phyloP scores from a whole-genome alignment of 2,888 invertebrate genomes.

The Elysia crispata region DNA sequence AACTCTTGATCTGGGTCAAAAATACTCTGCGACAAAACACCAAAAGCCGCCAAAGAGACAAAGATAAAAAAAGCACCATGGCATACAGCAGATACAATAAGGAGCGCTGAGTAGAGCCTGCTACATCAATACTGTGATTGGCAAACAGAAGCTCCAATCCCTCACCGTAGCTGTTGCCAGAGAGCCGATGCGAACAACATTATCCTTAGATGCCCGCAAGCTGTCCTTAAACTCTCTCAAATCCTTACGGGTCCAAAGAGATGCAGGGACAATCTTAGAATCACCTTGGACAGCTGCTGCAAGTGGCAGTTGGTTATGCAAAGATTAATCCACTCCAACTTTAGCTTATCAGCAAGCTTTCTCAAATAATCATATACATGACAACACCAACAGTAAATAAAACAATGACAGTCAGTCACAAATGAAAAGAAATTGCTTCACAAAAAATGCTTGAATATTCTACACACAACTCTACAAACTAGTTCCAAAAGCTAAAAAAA shows the following conservation, averaged over 20 bases:
- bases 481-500: too few species aligned
- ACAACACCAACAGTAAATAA: neutral
- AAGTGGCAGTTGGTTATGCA: neutral
- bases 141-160: constrained; percentile 38
- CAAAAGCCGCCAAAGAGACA: too few species aligned
- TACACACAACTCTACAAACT: neutral
- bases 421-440: neutral
- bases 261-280: constrained; percentile 81
- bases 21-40: too few species aligned
- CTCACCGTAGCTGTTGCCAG: constrained; percentile 96
- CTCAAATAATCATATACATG: too few species aligned
- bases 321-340: neutral
- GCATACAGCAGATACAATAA: too few species aligned
- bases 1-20: too few species aligned
- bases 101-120: too few species aligned
- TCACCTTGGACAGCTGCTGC: constrained; percentile 69
- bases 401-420: neutral
- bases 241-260: constrained; percentile 95
- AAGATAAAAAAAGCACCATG: too few species aligned
- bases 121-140: too few species aligned
- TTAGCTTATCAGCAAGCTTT: neutral
- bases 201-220: constrained; percentile 88
- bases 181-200: constrained; percentile 94
- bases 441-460: neutral
- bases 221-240: constrained; percentile 92